A percentile compares a stretch with the other conserved stretches of the same genome.
These are phyloP conservation scores for Athripsodes cinereus DNA, from an alignment of 2,888 invertebrate species.

Conservation along the genomic window DNA sequence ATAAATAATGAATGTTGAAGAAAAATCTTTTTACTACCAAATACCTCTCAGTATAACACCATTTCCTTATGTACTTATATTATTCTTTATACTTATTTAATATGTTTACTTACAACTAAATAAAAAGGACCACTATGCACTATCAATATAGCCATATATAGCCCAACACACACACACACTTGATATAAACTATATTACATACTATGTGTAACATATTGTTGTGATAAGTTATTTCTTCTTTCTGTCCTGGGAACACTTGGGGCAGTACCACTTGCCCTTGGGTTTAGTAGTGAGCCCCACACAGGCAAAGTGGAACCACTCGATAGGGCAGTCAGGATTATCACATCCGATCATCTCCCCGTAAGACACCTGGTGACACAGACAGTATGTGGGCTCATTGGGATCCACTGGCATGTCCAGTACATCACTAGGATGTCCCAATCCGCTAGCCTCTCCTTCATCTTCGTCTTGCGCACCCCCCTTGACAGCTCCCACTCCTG, in stretches of 20 bases:
- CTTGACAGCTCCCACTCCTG: conserved; percentile 18
- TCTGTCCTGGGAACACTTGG: conserved; percentile 78
- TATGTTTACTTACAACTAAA: no score
- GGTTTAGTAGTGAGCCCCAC: conserved; percentile 87
- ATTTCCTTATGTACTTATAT: no score
- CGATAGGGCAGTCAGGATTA: conserved; percentile 82
- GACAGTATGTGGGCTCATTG: conserved; percentile 96
- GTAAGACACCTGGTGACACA: conserved; percentile 93
- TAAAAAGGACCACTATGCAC: no score
- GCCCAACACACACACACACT: no score
- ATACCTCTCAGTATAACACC: no score
- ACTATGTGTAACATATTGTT: no score
- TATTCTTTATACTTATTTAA: no score
- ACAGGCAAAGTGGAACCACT: conserved; percentile 96
- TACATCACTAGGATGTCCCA: conserved; percentile 83
- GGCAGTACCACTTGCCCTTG: conserved; percentile 95
- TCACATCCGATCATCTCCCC: conserved; percentile 98
- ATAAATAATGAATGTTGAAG: no score
- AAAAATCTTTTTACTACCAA: no score
- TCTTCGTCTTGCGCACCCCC: conserved; percentile 32
- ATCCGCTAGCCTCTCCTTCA: conserved; percentile 44
- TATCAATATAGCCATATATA: no score
- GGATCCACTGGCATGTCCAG: conserved; percentile 92
- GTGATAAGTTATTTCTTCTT: conserved; percentile 46
- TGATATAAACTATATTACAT: no score